Base-by-base conservation (phyloP, 2,113 vertebrate species). In the Salminus brasiliensis region DNA sequence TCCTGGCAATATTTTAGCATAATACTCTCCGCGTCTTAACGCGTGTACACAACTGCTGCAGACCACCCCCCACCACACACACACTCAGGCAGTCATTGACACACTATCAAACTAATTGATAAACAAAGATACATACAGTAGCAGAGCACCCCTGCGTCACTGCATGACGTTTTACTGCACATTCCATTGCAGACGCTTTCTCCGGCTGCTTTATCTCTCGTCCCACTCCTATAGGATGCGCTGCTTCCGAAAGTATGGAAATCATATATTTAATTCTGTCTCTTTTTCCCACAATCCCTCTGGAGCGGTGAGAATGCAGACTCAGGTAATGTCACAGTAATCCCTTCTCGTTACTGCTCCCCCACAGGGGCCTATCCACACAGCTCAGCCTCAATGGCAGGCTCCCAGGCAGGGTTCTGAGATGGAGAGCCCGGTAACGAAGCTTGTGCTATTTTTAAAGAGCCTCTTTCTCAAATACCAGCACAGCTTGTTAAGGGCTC, bases 1-100 rank as follows among this genome's bases (percentile, higher is more conserved):
- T 87, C 80, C 59, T 74, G 27, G 86, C 86, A 87, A 92, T 90
- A 91, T 92, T 89, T 93, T 91, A 90, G 87, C 88, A 92, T 92
- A 92, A 90, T 91, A 76, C 77, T 82, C 72, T 23, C 1, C 25
- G 23, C 30, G 21, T 72, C 30, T 41, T 55, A 67, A 43, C 49
- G 53, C 66, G 59, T 63, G 73, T 52, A 73, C 41, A n/a, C 73
- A 57, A 39, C 41, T 47, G 18, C 49, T 74, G 47, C 55, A 45
- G 18, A 16, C 23, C 57, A 21, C 4, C 16, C 47, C 16, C 18
- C 18, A 15, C 47, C 9, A 9, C 36, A 39, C 9, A 21, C 47
- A 21, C 18, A 5, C 4, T 7, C 27, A 67, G 9, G 3, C 15
- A 80, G 13, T 7, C 2, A 29, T 77, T 77, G 29, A 55, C 34